Percentiles rank a stretch among this genome's conserved stretches.
Conservation (phyloP, 1,140 invertebrate species). For the Sminthurinus signatus region DNA sequence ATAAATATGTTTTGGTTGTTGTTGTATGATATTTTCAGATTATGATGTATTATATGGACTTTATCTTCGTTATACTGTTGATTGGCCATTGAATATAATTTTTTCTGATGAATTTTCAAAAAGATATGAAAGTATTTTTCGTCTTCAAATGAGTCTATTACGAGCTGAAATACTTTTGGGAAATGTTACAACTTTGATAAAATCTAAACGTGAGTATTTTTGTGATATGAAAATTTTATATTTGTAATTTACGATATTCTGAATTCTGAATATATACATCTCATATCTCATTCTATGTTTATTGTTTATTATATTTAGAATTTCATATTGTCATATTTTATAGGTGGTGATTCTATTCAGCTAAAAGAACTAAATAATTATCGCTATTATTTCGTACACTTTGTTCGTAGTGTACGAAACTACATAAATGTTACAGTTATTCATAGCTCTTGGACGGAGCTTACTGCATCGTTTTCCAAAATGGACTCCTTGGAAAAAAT, state of each 20-base stretch:
- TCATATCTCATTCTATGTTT: too few species aligned
- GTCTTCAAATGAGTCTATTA: constrained; percentile 27
- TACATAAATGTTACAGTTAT: constrained; percentile 37
- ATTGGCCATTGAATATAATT: constrained; percentile 37
- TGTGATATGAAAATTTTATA: background rate
- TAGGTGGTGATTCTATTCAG: constrained; percentile 23
- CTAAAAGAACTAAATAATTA: constrained; percentile 16
- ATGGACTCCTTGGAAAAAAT: constrained; percentile 33
- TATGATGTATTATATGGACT: constrained; percentile 26
- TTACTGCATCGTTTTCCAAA: constrained; percentile 18
- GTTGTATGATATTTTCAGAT: constrained; percentile 15
- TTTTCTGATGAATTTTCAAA: constrained; percentile 33
- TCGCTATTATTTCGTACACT: constrained; percentile 30
- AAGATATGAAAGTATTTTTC: constrained; percentile 29
- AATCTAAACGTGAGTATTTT: constrained; percentile 31
- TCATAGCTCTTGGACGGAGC: constrained; percentile 30
- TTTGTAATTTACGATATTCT: background rate
- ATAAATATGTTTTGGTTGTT: too few species aligned
- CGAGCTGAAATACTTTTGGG: constrained; percentile 30
- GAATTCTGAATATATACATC: too few species aligned
- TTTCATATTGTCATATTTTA: background rate
- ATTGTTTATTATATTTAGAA: background rate
- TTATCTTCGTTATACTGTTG: constrained; percentile 23
- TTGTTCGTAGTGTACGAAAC: constrained; percentile 25
- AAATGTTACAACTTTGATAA: constrained; percentile 15